Percentiles rank a stretch among this genome's conserved stretches.
These are phyloP conservation scores for Phrynocephalus versicolor DNA, from an alignment of 2,113 vertebrate species.

Conservation along the genomic window DNA sequence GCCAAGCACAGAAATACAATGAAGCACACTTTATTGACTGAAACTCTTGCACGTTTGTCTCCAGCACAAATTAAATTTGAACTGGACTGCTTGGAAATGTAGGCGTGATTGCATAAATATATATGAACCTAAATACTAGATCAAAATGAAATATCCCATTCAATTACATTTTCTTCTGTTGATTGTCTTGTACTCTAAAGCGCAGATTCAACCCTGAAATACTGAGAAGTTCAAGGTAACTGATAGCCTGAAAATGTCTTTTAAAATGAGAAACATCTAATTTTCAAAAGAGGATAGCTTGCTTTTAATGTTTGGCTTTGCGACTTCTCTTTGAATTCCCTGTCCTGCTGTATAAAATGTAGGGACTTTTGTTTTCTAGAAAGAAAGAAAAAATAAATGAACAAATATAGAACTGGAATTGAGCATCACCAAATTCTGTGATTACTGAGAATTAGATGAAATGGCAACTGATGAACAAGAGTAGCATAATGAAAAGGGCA, in stretches of 20 bases:
- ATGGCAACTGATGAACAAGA: conserved; percentile 6
- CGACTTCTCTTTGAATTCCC: conserved; percentile 48
- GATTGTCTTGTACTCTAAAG: conserved; percentile 47
- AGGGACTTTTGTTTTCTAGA: conserved; percentile 43
- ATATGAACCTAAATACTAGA: conserved; percentile 60
- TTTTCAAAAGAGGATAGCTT: conserved; percentile 30
- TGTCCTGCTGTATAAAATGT: conserved; percentile 60
- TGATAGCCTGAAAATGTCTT: conserved; percentile 47
- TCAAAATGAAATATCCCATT: conserved; percentile 61
- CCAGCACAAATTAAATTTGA: conserved; percentile 77
- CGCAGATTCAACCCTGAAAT: conserved; percentile 37
- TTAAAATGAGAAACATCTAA: conserved; percentile 50
- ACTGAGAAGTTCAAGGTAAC: conserved; percentile 46
- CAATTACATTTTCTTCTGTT: conserved; percentile 45
- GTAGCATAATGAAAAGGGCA: neutral
- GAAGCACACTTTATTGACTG: conserved; percentile 66
- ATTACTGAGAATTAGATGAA: conserved; percentile 3
- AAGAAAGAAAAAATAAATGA: neutral
- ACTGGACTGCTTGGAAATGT: conserved; percentile 73
- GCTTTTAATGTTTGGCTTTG: conserved; percentile 62
- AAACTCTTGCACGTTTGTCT: conserved; percentile 71
- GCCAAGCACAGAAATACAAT: conserved; percentile 68
- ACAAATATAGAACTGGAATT: conserved; percentile 21
- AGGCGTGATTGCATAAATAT: conserved; percentile 61
- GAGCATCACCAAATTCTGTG: neutral